A percentile compares a stretch with the other conserved stretches of the same genome.
Evolutionary conservation across 2,797 vertebrate genomes (phyloP).

Genomic region (Alcedo quadribrachys): DNA sequence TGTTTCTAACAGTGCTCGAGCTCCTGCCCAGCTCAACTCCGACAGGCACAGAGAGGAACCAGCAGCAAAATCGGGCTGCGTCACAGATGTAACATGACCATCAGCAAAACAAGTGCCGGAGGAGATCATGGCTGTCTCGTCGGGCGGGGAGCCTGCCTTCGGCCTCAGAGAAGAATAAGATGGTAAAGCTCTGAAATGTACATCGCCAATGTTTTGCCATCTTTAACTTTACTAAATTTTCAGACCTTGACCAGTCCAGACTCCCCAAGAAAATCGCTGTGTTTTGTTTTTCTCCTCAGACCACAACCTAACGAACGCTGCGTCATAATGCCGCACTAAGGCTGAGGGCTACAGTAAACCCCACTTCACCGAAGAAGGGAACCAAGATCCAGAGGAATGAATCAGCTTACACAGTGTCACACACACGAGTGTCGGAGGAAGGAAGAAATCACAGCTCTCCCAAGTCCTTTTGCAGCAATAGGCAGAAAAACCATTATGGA

Average conservation of each 20-base stretch:
- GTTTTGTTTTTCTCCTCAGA: neutral
- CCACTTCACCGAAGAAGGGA: neutral
- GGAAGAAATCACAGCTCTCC: neutral
- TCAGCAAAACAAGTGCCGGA: slow-evolving; percentile 41
- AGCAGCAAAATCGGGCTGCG: slow-evolving; percentile 62
- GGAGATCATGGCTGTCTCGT: slow-evolving; percentile 40
- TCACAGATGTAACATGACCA: slow-evolving; percentile 69
- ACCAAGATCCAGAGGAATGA: neutral
- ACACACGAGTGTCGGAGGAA: neutral
- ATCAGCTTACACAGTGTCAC: slow-evolving; percentile 14
- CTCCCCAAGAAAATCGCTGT: neutral
- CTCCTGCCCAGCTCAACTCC: slow-evolving; percentile 25
- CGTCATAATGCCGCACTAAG: slow-evolving; percentile 38
- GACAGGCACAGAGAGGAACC: neutral
- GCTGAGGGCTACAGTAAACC: neutral
- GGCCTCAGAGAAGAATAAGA: neutral
- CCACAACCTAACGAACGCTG: neutral
- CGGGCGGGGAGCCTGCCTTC: neutral
- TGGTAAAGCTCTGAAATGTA: neutral
- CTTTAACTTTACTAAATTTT: neutral
- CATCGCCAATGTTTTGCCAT: neutral
- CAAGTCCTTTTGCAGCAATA: neutral
- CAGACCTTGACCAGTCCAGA: neutral
- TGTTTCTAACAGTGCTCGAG: neutral
- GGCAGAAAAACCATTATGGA: neutral